These are phyloP conservation scores for Apamea anceps DNA, from an alignment of 2,888 invertebrate genomes.

Conservation along the genomic window DNA sequence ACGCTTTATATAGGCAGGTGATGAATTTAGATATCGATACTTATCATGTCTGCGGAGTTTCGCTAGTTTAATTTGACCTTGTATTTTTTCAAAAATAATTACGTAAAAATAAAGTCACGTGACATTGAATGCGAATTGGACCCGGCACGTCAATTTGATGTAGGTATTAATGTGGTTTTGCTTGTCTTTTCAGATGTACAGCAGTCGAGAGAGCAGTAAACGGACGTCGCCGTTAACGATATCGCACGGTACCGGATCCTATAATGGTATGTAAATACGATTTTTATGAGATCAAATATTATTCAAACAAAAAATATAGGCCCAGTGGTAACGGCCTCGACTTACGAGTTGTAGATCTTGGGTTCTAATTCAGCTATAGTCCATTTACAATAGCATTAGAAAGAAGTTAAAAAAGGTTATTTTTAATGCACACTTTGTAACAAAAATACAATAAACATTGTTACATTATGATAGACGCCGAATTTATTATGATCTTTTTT, in stretches of 20 bases:
- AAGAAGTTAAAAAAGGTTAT: too few relatives aligned
- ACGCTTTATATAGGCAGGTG: too few relatives aligned
- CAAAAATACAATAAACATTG: too few relatives aligned
- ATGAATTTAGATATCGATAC: not conserved
- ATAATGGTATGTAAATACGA: constrained; percentile 78
- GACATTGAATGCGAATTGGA: too few relatives aligned
- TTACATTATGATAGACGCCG: too few relatives aligned
- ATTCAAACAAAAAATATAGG: not conserved
- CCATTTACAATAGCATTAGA: too few relatives aligned
- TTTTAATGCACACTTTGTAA: too few relatives aligned
- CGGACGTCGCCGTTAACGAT: constrained; percentile 88
- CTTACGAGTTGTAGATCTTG: too few relatives aligned
- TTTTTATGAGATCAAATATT: not conserved
- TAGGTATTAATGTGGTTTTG: not conserved
- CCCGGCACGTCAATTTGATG: not conserved
- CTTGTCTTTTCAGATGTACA: constrained; percentile 77
- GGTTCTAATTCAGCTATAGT: too few relatives aligned
- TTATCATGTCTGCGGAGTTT: not conserved
- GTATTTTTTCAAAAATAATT: not conserved
- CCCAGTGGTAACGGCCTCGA: too few relatives aligned
- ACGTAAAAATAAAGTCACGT: not conserved
- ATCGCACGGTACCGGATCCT: constrained; percentile 87
- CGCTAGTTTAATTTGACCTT: not conserved
- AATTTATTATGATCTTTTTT: too few relatives aligned
- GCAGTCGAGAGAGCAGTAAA: constrained; percentile 88